Evolutionary conservation across 2,888 invertebrate genomes (phyloP).

Genomic region (Autographa pulchrina): DNA sequence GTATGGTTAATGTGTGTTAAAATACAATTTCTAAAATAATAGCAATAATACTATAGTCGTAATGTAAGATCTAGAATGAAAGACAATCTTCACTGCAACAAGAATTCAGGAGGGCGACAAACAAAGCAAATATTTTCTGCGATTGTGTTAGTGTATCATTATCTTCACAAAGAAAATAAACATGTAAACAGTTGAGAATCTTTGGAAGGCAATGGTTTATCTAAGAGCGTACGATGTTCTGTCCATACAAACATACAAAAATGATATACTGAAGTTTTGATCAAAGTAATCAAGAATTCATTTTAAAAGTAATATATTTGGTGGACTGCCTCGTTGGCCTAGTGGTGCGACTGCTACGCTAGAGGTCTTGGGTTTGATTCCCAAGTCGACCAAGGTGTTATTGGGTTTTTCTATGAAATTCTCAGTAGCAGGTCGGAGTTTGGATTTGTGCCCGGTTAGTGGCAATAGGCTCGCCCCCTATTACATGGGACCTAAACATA

Average conservation of each 20-base stretch:
- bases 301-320: too few species aligned
- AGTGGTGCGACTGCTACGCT: too few species aligned
- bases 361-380: too few species aligned
- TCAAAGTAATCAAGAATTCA: too few species aligned
- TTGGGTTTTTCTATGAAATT: too few species aligned
- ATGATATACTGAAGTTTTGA: too few species aligned
- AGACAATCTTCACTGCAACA: neutral
- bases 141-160: neutral
- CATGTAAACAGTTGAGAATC: neutral
- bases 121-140: neutral
- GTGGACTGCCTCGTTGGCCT: too few species aligned
- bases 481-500: too few species aligned
- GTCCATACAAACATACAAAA: neutral
- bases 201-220: neutral
- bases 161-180: constrained; percentile 2
- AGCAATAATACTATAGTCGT: neutral
- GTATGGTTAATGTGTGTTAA: neutral
- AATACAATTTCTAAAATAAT: neutral
- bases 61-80: neutral
- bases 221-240: neutral
- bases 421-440: too few species aligned
- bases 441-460: too few species aligned
- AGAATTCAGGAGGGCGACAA: neutral
- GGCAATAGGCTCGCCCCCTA: too few species aligned
- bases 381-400: too few species aligned